Percentiles rank a stretch among this genome's conserved stretches.
phyloP scores from a whole-genome alignment of 2,797 vertebrate species.

The Vespertilio murinus region DNA sequence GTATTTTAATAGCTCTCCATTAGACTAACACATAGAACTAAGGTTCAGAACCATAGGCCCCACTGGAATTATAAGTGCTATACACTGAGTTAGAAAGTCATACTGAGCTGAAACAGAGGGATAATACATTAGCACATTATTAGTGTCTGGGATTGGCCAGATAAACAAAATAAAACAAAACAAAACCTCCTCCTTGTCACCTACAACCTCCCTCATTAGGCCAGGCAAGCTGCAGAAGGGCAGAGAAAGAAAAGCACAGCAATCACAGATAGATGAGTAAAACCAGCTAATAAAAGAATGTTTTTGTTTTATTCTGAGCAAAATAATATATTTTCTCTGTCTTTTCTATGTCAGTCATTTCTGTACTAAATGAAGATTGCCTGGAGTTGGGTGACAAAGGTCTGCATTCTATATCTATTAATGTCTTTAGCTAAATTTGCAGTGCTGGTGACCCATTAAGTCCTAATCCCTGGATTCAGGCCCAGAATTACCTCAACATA shows the following conservation, averaged over 20 bases:
- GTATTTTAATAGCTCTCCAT: not conserved
- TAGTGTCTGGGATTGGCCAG: not conserved
- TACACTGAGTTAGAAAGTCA: not conserved
- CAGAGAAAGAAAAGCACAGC: not conserved
- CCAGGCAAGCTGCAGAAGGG: not conserved
- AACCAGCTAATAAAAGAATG: not conserved
- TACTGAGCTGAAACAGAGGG: not conserved
- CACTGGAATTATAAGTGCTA: not conserved
- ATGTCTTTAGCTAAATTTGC: conserved; percentile 39
- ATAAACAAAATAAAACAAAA: not conserved
- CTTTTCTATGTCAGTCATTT: not conserved
- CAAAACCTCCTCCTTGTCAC: not conserved
- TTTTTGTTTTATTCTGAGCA: not conserved
- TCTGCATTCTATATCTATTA: conserved; percentile 23
- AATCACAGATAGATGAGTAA: not conserved
- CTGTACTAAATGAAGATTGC: not conserved
- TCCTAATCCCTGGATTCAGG: not conserved
- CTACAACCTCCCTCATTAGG: not conserved
- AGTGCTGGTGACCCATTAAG: not conserved
- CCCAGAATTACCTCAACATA: not conserved
- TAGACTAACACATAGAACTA: not conserved
- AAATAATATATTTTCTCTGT: not conserved
- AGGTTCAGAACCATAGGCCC: not conserved
- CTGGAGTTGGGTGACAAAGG: not conserved
- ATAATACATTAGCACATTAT: not conserved